Evolutionary conservation across 2,888 invertebrate species (phyloP).

Genomic region (Amphiduros pacificus): DNA sequence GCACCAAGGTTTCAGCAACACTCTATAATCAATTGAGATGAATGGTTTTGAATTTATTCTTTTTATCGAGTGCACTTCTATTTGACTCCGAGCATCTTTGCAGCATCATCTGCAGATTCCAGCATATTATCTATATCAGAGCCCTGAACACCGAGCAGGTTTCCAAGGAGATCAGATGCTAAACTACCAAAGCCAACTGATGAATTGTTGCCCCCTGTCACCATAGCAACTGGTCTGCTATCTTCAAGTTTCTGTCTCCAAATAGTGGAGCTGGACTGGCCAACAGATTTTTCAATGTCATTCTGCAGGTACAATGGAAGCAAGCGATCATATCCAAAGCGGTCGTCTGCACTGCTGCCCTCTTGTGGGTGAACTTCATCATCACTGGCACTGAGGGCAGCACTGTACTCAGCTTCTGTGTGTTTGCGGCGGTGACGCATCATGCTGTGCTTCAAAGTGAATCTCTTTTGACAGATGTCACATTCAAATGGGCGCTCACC

Average conservation of each 20-base stretch:
- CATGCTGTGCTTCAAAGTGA: slow-evolving; percentile 94
- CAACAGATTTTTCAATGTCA: too few relatives aligned
- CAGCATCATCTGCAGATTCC: slow-evolving; percentile 77
- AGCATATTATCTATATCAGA: slow-evolving; percentile 80
- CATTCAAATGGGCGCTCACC: slow-evolving; percentile 86
- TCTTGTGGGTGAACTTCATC: too few relatives aligned
- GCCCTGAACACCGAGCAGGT: slow-evolving; percentile 84
- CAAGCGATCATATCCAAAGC: background rate
- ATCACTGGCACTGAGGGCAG: slow-evolving; percentile 36
- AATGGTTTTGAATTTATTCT: too few relatives aligned
- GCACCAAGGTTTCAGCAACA: too few relatives aligned
- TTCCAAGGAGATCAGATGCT: slow-evolving; percentile 82
- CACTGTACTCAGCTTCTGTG: slow-evolving; percentile 20
- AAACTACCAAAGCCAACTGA: too few relatives aligned
- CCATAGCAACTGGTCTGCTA: too few relatives aligned
- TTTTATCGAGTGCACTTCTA: too few relatives aligned
- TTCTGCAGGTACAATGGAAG: background rate
- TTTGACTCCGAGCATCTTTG: slow-evolving; percentile 78
- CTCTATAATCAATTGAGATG: too few relatives aligned
- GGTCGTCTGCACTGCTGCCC: slow-evolving; percentile 6
- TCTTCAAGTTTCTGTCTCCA: too few relatives aligned
- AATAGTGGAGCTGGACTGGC: too few relatives aligned
- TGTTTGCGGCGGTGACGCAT: slow-evolving; percentile 90
- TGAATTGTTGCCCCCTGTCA: too few relatives aligned
- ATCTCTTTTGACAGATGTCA: slow-evolving; percentile 82